Conservation (phyloP, 2,113 vertebrate species). For the Mystacornis crossleyi region DNA sequence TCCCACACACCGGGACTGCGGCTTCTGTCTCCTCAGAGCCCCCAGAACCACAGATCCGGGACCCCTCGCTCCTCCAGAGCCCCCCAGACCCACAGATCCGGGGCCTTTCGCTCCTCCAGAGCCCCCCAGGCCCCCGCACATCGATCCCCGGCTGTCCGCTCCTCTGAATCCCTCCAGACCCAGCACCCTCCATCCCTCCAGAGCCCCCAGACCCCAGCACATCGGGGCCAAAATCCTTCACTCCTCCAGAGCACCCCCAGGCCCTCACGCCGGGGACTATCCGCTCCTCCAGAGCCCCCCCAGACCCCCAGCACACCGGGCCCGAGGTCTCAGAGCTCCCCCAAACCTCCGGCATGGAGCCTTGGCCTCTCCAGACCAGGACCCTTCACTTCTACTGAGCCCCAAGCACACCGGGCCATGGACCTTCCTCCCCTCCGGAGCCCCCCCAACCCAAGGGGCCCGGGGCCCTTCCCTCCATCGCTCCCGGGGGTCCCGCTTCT, state of each 20-base stretch:
- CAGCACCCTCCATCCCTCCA: too few relatives aligned
- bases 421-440: fast-evolving
- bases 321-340: background rate
- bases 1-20: too few relatives aligned
- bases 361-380: too few relatives aligned
- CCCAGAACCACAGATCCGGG: too few relatives aligned
- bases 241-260: background rate
- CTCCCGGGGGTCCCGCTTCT: fast-evolving
- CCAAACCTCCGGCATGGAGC: background rate
- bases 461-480: background rate
- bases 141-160: too few relatives aligned
- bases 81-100: background rate
- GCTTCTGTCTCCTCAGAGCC: background rate
- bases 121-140: too few relatives aligned
- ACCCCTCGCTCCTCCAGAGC: background rate
- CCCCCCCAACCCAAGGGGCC: fast-evolving
- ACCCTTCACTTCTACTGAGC: background rate
- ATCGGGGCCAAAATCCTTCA: too few relatives aligned
- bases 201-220: too few relatives aligned
- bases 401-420: fast-evolving
- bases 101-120: too few relatives aligned
- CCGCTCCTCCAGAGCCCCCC: background rate
- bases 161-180: too few relatives aligned
- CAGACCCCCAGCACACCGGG: background rate
- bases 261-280: background rate